Evolutionary conservation across 1,140 invertebrate species (phyloP).

Genomic region (Drosophila chauvacae): DNA sequence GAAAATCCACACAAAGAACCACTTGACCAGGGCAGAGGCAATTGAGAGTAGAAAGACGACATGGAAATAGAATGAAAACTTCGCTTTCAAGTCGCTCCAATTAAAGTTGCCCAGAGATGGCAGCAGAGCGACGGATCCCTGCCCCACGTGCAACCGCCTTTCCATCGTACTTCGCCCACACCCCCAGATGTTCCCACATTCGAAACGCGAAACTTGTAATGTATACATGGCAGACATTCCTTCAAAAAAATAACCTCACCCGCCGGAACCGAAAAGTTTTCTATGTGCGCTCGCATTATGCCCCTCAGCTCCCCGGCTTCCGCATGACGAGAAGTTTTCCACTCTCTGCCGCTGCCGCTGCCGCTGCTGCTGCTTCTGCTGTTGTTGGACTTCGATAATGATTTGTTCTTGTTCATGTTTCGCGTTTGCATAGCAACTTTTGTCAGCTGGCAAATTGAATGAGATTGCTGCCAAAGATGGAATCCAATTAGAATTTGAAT

Average conservation of each 20-base stretch:
- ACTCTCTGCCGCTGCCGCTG: conserved; percentile 10
- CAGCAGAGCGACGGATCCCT: not conserved
- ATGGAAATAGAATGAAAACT: conserved; percentile 41
- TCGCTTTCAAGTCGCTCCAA: conserved; percentile 72
- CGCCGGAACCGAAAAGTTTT: conserved; percentile 29
- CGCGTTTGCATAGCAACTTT: conserved; percentile 79
- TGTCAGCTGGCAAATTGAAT: conserved; percentile 61
- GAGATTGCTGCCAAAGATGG: conserved; percentile 53
- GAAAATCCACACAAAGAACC: conserved; percentile 45
- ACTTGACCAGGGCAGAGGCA: conserved; percentile 37
- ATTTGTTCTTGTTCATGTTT: conserved; percentile 48
- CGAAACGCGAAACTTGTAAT: conserved; percentile 72
- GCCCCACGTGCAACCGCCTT: not conserved
- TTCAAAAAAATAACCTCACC: conserved; percentile 40
- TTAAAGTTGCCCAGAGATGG: conserved; percentile 58
- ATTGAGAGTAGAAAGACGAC: conserved; percentile 37
- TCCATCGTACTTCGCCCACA: not conserved
- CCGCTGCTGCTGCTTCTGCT: not conserved
- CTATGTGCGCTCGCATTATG: conserved; percentile 39
- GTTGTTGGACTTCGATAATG: conserved; percentile 48
- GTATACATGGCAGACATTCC: conserved; percentile 67
- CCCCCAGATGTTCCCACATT: conserved; percentile 15
- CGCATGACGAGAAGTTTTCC: conserved; percentile 37
- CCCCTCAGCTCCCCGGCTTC: conserved; percentile 4
- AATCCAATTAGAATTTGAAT: conserved; percentile 71